phyloP scores from a whole-genome alignment of 35 echinoderm and acorn worm species.

The Ophiothrix spiculata region DNA sequence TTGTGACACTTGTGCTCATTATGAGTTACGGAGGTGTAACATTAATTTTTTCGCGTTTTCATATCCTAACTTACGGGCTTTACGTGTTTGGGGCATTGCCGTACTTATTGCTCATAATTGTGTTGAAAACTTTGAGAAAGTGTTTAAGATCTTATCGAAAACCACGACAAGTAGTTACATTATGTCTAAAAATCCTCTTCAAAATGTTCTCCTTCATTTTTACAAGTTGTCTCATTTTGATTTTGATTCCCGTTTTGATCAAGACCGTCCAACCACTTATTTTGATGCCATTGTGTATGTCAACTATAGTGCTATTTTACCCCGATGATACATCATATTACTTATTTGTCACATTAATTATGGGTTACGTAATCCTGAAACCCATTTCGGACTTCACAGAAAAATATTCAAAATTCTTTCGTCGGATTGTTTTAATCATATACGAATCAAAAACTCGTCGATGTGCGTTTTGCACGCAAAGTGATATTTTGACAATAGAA shows the following conservation, averaged over 20 bases:
- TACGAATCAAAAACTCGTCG: background rate
- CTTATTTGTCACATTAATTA: background rate
- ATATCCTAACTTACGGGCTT: no score
- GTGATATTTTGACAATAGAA: background rate
- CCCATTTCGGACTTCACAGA: background rate
- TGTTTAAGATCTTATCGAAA: no score
- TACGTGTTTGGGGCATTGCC: no score
- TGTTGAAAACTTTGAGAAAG: no score
- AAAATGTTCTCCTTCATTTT: background rate
- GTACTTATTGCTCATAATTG: no score
- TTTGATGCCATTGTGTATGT: background rate
- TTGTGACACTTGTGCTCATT: no score
- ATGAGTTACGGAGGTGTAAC: no score
- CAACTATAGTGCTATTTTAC: background rate
- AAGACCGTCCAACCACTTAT: background rate
- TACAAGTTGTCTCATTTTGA: background rate
- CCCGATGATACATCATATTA: background rate
- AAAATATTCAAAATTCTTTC: background rate
- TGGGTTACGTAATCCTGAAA: background rate
- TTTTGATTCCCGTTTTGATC: background rate
- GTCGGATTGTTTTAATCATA: background rate
- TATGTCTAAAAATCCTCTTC: background rate
- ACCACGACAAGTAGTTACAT: background rate
- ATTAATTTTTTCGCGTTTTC: no score
- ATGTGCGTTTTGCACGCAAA: background rate